A percentile compares a stretch with the other conserved stretches of the same genome.
These are phyloP conservation scores for Ariopsis seemanni DNA, from an alignment of 2,113 vertebrate species.

Conservation along the genomic window DNA sequence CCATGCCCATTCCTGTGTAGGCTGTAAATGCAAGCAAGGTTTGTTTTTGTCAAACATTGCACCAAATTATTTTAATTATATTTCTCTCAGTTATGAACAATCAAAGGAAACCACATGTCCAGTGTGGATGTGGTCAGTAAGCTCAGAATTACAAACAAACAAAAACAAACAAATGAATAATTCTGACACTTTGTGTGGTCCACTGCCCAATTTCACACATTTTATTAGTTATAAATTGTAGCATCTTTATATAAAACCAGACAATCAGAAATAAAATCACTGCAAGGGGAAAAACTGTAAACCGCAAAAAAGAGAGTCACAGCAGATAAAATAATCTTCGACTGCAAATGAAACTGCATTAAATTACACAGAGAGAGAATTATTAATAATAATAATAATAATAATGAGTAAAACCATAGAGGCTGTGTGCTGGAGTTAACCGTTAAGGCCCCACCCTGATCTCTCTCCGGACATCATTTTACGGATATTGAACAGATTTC, in stretches of 20 bases:
- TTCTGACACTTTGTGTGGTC: constrained; percentile 10
- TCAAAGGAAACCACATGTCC: no score
- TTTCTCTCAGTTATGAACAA: neutral
- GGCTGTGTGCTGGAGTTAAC: constrained; percentile 28
- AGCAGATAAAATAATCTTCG: constrained; percentile 32
- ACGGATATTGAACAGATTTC: neutral
- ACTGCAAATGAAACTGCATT: constrained; percentile 28
- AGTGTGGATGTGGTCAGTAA: neutral
- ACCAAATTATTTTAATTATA: neutral
- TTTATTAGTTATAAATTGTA: constrained; percentile 80
- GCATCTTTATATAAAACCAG: constrained; percentile 74
- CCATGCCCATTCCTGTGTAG: neutral
- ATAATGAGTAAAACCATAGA: neutral
- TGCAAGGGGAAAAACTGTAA: constrained; percentile 63
- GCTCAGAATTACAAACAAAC: neutral
- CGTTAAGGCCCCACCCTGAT: constrained; percentile 20
- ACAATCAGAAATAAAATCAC: constrained; percentile 71
- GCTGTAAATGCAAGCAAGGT: neutral
- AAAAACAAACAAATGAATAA: neutral
- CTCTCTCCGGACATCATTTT: constrained; percentile 11
- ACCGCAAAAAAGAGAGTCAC: constrained; percentile 54
- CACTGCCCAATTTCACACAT: constrained; percentile 71
- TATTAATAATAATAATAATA: neutral
- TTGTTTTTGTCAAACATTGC: neutral
- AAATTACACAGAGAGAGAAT: neutral